These are phyloP conservation scores for Drosophila nigromelanica DNA, from an alignment of 1,140 invertebrate genomes.

Conservation along the genomic window DNA sequence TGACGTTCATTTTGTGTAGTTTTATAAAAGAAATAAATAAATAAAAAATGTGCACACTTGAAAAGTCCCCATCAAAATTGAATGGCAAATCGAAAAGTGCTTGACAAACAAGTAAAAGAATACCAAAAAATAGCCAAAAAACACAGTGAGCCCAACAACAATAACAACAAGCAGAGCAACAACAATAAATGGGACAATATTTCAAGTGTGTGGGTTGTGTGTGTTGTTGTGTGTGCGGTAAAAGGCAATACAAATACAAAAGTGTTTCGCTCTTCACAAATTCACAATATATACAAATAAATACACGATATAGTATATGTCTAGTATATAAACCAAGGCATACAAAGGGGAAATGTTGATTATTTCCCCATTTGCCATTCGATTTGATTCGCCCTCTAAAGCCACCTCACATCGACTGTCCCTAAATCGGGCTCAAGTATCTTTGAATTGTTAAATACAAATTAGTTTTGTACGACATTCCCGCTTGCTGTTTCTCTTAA, in stretches of 20 bases:
- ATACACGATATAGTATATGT: slow-evolving; percentile 7
- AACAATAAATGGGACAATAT: slow-evolving; percentile 47
- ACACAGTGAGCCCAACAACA: slow-evolving; percentile 33
- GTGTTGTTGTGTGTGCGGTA: slow-evolving; percentile 27
- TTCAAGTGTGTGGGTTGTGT: slow-evolving; percentile 39
- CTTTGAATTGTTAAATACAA: slow-evolving; percentile 67
- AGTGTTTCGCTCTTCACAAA: slow-evolving; percentile 31
- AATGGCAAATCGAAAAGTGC: slow-evolving; percentile 73
- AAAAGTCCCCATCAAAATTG: slow-evolving; percentile 42
- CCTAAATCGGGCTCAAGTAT: slow-evolving; percentile 27
- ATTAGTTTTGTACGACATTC: slow-evolving; percentile 59
- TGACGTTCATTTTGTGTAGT: slow-evolving; percentile 58
- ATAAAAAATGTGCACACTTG: slow-evolving; percentile 11
- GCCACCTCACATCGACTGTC: slow-evolving; percentile 8
- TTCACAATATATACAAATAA: slow-evolving; percentile 20
- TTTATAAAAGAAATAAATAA: slow-evolving; percentile 41
- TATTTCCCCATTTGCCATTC: slow-evolving; percentile 58
- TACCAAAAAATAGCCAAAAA: slow-evolving; percentile 27
- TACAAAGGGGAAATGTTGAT: slow-evolving; percentile 63
- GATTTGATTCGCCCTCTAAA: background rate
- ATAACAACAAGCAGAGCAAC: slow-evolving; percentile 6
- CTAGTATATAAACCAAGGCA: slow-evolving; percentile 13
- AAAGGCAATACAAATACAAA: slow-evolving; percentile 40
- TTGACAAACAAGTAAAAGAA: slow-evolving; percentile 54
- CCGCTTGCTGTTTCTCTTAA: slow-evolving; percentile 39